These are phyloP conservation scores for Arenaria interpres DNA, from an alignment of 2,113 vertebrate species.

Conservation along the genomic window DNA sequence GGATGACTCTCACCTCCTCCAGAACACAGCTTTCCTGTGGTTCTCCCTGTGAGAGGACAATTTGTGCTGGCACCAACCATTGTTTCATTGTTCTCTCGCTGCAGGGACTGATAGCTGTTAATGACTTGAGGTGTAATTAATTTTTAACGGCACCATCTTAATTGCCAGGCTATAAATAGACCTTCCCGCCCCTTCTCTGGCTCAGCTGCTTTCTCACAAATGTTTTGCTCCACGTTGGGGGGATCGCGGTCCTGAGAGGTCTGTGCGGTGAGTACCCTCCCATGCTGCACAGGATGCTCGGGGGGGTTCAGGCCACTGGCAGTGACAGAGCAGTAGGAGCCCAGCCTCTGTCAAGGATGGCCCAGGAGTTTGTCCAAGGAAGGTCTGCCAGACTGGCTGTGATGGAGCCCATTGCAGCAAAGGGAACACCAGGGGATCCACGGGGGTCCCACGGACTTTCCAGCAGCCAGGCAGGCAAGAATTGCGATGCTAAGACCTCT, in stretches of 20 bases:
- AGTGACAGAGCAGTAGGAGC: fast-evolving
- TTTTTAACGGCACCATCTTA: constrained; percentile 16
- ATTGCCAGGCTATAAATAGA: constrained; percentile 28
- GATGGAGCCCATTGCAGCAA: fast-evolving
- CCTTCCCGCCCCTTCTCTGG: not conserved
- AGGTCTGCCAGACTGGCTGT: fast-evolving
- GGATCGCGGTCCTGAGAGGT: not conserved
- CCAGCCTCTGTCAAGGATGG: too few species aligned
- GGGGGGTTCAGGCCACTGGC: fast-evolving
- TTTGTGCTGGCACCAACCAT: not conserved
- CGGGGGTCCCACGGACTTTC: fast-evolving
- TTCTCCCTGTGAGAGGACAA: not conserved
- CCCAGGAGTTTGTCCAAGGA: not conserved
- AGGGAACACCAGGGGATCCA: not conserved
- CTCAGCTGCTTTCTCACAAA: not conserved
- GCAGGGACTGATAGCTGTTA: not conserved
- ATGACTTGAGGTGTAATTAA: not conserved
- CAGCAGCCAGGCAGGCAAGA: not conserved
- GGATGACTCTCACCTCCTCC: not conserved
- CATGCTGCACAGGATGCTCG: fast-evolving
- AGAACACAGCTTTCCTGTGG: not conserved
- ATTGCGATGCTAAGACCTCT: not conserved
- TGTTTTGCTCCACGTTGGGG: not conserved
- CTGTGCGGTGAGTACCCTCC: fast-evolving
- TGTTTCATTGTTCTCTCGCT: fast-evolving